phyloP scores from a whole-genome alignment of 2,888 invertebrate species.

The Andricus curvator region DNA sequence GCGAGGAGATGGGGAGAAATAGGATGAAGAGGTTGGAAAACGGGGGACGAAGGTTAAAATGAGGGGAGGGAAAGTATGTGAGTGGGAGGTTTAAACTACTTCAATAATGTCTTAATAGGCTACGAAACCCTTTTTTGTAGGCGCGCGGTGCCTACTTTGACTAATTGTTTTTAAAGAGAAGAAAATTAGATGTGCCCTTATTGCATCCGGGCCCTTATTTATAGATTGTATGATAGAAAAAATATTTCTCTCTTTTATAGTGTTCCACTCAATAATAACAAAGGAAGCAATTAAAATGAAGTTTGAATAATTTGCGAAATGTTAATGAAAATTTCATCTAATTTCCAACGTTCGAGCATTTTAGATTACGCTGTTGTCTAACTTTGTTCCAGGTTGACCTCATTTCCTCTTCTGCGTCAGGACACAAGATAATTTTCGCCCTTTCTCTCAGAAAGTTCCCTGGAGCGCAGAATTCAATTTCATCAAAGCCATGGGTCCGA shows the following conservation, averaged over 20 bases:
- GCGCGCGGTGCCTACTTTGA: too few species aligned
- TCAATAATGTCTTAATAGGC: too few species aligned
- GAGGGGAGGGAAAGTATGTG: too few species aligned
- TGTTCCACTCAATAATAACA: neutral
- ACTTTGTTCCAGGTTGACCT: slow-evolving; percentile 38
- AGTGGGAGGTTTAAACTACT: too few species aligned
- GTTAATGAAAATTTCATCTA: slow-evolving; percentile 1
- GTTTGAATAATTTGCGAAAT: neutral
- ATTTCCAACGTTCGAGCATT: slow-evolving; percentile 9
- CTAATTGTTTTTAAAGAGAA: too few species aligned
- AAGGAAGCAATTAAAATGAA: neutral
- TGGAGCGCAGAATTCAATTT: slow-evolving; percentile 31
- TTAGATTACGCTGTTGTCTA: slow-evolving; percentile 31
- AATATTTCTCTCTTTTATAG: too few species aligned
- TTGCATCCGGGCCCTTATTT: too few species aligned
- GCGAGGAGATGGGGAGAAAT: too few species aligned
- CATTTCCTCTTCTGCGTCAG: slow-evolving; percentile 34
- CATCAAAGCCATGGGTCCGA: slow-evolving; percentile 32
- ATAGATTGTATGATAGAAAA: too few species aligned
- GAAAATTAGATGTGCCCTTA: neutral
- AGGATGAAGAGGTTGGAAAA: too few species aligned
- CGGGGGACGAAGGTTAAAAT: too few species aligned
- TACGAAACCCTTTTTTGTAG: too few species aligned
- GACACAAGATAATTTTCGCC: slow-evolving; percentile 34
- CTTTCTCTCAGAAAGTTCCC: slow-evolving; percentile 32